A percentile compares a stretch with the other conserved stretches of the same genome.
Evolutionary conservation across 2,113 vertebrate species (phyloP).

Genomic region (Cheirogaleus medius): DNA sequence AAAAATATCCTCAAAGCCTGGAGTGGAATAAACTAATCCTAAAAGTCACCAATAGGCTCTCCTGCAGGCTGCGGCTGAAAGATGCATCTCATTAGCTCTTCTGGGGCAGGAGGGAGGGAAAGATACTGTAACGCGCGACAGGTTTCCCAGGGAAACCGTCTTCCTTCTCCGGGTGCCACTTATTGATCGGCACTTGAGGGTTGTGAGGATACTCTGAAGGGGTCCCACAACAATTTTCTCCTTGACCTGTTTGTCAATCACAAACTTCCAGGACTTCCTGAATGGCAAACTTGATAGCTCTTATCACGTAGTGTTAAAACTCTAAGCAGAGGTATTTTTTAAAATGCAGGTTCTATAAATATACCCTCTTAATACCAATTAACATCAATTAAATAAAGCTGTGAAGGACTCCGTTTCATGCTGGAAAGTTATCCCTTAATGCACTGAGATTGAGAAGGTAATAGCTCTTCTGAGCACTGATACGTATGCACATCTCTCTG

Average conservation of each 20-base stretch:
- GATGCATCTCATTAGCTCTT: slow-evolving; percentile 6
- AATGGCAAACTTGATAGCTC: background rate
- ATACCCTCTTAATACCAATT: slow-evolving; percentile 50
- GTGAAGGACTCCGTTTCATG: slow-evolving; percentile 10
- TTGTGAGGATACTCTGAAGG: background rate
- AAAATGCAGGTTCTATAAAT: slow-evolving; percentile 20
- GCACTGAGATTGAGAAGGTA: background rate
- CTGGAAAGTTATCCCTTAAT: background rate
- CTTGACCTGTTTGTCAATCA: background rate
- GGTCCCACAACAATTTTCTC: background rate
- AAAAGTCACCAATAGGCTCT: background rate
- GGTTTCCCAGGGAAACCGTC: background rate
- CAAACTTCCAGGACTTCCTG: slow-evolving; percentile 2
- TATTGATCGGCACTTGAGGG: background rate
- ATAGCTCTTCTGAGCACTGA: background rate
- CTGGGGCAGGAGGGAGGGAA: background rate
- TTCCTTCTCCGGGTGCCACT: background rate
- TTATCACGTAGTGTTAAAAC: background rate
- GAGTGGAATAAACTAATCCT: background rate
- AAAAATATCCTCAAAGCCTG: background rate
- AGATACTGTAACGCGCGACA: background rate
- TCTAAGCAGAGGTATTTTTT: background rate
- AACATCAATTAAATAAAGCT: background rate
- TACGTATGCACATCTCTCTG: rapidly evolving
- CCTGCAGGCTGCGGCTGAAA: background rate